These are phyloP conservation scores for Sceloporus tristichus DNA, from an alignment of 2,113 vertebrate genomes.

Conservation along the genomic window DNA sequence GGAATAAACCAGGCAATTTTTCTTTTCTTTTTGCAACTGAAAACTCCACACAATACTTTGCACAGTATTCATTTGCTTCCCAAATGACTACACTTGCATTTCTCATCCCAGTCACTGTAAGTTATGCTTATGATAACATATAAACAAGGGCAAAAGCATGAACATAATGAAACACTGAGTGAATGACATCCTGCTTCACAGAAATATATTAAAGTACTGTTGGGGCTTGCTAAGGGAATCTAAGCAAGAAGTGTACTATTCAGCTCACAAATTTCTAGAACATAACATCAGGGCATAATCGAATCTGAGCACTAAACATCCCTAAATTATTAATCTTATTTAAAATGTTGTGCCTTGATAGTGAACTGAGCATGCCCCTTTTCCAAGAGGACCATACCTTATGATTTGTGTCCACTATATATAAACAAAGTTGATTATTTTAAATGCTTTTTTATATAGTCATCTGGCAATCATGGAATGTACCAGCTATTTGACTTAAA, in stretches of 20 bases:
- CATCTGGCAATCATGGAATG: not conserved
- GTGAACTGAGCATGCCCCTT: not conserved
- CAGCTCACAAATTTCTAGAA: not conserved
- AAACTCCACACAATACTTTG: not conserved
- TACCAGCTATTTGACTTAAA: not conserved
- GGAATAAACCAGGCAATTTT: not conserved
- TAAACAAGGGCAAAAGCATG: conserved; percentile 2
- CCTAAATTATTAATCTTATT: conserved; percentile 9
- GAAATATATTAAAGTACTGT: not conserved
- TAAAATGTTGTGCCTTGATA: not conserved
- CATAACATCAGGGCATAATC: not conserved
- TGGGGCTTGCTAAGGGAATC: conserved; percentile 3
- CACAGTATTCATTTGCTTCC: not conserved
- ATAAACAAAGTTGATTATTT: conserved; percentile 5
- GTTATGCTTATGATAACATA: conserved; percentile 16
- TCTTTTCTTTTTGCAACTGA: not conserved
- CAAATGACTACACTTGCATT: not conserved
- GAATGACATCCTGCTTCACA: conserved; percentile 27
- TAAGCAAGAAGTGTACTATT: not conserved
- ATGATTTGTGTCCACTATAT: not conserved
- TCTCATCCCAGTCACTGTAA: not conserved
- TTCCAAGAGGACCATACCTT: not conserved
- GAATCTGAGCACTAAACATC: conserved; percentile 3
- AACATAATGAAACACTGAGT: conserved; percentile 6
- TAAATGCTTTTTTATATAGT: not conserved